These are phyloP conservation scores for Ptilonorhynchus violaceus DNA, from an alignment of 2,113 vertebrate genomes.

Conservation along the genomic window DNA sequence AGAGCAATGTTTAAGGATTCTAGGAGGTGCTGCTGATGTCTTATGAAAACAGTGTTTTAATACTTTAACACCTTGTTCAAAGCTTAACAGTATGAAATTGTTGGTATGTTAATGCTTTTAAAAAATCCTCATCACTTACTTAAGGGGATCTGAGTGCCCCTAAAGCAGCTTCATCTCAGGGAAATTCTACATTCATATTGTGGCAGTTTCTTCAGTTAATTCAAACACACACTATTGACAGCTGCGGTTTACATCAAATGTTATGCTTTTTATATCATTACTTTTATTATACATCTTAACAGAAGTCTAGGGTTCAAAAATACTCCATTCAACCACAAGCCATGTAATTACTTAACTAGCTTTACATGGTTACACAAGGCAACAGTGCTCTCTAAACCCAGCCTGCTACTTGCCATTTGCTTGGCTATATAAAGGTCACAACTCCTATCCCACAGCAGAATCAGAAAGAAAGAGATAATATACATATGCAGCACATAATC, in stretches of 20 bases:
- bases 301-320: not conserved
- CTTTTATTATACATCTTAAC: not conserved
- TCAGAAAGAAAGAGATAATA: not conserved
- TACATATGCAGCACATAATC: not conserved
- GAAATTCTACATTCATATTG: not conserved
- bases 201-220: not conserved
- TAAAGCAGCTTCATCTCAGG: not conserved
- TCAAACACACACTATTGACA: not conserved
- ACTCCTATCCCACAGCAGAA: not conserved
- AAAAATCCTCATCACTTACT: not conserved
- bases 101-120: not conserved
- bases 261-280: not conserved
- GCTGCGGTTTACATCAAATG: not conserved
- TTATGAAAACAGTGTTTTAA: not conserved
- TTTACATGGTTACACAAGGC: not conserved
- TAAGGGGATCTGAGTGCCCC: not conserved
- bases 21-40: not conserved
- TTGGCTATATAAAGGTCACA: not conserved
- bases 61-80: not conserved
- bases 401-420: not conserved
- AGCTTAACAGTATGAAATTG: not conserved
- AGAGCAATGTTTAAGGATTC: not conserved
- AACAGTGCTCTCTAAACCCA: not conserved
- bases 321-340: not conserved
- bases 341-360: not conserved